phyloP scores from a whole-genome alignment of 2,888 invertebrate species.

The Dicranocentrus wangi region DNA sequence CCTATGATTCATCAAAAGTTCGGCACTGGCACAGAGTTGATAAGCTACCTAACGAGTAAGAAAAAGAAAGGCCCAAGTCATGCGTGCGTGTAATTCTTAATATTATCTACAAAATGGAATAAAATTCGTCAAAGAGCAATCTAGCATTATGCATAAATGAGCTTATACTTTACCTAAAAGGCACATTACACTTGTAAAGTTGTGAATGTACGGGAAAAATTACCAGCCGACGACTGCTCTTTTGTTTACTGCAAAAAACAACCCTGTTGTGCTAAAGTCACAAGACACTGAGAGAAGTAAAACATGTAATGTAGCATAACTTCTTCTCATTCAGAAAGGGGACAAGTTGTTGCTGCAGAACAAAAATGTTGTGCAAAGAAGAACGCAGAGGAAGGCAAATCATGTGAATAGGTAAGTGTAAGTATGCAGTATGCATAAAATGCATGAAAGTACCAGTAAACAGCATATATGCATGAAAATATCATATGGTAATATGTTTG shows the following conservation, averaged over 20 bases:
- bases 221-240: too few relatives aligned
- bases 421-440: neutral
- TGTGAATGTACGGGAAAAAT: too few relatives aligned
- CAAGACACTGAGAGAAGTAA: neutral
- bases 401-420: neutral
- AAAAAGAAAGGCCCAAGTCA: constrained; percentile 4
- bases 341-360: neutral
- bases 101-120: neutral
- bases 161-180: neutral
- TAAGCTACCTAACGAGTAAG: neutral
- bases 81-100: constrained; percentile 20
- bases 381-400: neutral
- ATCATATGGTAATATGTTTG: constrained; percentile 6
- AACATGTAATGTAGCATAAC: neutral
- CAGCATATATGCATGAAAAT: neutral
- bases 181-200: too few relatives aligned
- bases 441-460: neutral
- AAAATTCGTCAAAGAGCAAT: neutral
- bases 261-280: too few relatives aligned
- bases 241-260: too few relatives aligned
- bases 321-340: neutral
- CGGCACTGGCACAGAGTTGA: too few relatives aligned
- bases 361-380: neutral
- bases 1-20: too few relatives aligned
- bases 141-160: neutral